Conservation (phyloP, 2,888 invertebrate species). For the Lucinisca nassula region DNA sequence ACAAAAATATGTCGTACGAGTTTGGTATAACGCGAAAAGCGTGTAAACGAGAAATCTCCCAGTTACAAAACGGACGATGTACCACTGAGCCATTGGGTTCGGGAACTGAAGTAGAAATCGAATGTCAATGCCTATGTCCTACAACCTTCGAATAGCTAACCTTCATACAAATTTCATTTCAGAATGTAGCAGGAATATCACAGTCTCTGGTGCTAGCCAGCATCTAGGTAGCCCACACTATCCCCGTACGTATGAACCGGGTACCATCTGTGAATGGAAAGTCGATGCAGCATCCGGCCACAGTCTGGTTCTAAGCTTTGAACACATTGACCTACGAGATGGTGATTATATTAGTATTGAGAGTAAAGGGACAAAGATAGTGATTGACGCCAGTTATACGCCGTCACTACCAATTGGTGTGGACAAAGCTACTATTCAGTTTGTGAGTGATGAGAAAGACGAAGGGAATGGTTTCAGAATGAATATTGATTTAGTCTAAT, state of each 20-base stretch:
- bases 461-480: slow-evolving; percentile 35
- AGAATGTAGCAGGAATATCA: slow-evolving; percentile 61
- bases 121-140: too few relatives aligned
- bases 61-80: too few relatives aligned
- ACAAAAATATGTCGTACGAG: too few relatives aligned
- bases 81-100: too few relatives aligned
- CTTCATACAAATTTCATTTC: background rate
- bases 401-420: background rate
- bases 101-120: too few relatives aligned
- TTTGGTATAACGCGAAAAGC: too few relatives aligned
- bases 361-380: background rate
- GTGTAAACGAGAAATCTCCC: too few relatives aligned
- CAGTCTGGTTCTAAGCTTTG: slow-evolving; percentile 30
- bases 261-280: slow-evolving; percentile 59
- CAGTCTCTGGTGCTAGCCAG: slow-evolving; percentile 25
- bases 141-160: too few relatives aligned
- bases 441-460: slow-evolving; percentile 19
- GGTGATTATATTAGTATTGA: slow-evolving; percentile 33
- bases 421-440: slow-evolving; percentile 3
- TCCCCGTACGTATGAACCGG: slow-evolving; percentile 51
- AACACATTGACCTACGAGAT: background rate
- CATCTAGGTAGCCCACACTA: slow-evolving; percentile 51
- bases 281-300: slow-evolving; percentile 20
- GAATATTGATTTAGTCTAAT: background rate
- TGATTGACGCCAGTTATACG: slow-evolving; percentile 13